Evolutionary conservation across 2,113 vertebrate genomes (phyloP).

Genomic region (Lampris incognitus): DNA sequence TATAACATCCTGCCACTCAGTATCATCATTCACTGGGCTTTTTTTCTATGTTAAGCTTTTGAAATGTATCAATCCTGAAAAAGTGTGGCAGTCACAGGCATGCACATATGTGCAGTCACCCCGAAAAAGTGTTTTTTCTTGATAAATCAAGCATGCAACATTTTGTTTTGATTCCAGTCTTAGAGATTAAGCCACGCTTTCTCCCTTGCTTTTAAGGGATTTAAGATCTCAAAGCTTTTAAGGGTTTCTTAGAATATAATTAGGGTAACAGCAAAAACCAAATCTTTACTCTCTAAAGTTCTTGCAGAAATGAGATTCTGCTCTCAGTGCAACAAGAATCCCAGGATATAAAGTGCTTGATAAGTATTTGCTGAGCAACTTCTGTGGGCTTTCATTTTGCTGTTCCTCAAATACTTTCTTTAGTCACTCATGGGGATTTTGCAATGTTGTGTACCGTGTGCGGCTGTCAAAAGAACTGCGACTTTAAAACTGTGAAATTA

Average conservation of each 20-base stretch:
- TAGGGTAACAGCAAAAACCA: not conserved
- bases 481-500: not conserved
- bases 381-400: not conserved
- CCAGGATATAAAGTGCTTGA: no score
- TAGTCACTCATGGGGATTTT: not conserved
- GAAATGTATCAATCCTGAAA: slow-evolving; percentile 20
- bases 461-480: slow-evolving; percentile 1
- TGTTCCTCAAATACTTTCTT: not conserved
- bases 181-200: slow-evolving; percentile 21
- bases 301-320: not conserved
- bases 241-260: slow-evolving; percentile 8
- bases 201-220: not conserved
- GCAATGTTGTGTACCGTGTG: not conserved
- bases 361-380: slow-evolving; percentile 1
- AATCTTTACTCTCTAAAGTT: slow-evolving; percentile 17
- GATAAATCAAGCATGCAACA: slow-evolving; percentile 33
- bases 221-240: slow-evolving; percentile 15
- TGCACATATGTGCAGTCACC: slow-evolving; percentile 13
- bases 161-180: slow-evolving; percentile 45
- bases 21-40: slow-evolving; percentile 7
- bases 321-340: slow-evolving; percentile 7
- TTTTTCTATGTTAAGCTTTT: slow-evolving; percentile 40
- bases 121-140: slow-evolving; percentile 36
- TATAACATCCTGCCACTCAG: slow-evolving; percentile 16
- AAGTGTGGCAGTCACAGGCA: slow-evolving; percentile 20